Conservation (phyloP, 2,888 invertebrate species). For the Ochropleura leucogaster region DNA sequence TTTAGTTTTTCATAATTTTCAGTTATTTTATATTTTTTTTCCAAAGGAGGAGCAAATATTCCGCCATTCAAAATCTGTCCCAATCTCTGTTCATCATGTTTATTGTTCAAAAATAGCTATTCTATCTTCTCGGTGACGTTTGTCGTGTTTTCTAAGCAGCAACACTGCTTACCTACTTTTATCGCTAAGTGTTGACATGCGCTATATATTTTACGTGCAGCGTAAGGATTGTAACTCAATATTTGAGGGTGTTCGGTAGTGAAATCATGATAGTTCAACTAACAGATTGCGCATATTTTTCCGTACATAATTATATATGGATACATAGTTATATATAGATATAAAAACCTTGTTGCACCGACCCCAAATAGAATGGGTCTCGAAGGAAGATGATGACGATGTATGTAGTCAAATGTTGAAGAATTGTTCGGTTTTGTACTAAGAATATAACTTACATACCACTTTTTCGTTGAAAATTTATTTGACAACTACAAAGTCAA, state of each 20-base stretch:
- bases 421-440: constrained; percentile 8
- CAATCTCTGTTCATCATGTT: neutral
- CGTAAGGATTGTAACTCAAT: constrained; percentile 82
- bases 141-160: neutral
- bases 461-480: neutral
- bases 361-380: no score
- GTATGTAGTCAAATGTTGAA: neutral
- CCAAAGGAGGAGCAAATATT: no score
- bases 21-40: no score
- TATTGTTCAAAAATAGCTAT: no score
- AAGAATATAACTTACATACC: neutral
- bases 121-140: no score
- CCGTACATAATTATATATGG: constrained; percentile 54
- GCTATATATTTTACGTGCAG: constrained; percentile 60
- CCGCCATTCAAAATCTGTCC: neutral
- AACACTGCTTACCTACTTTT: neutral
- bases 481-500: neutral
- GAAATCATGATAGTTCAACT: constrained; percentile 42
- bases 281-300: constrained; percentile 72
- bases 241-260: constrained; percentile 77
- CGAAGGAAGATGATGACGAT: neutral
- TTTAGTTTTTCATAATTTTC: no score
- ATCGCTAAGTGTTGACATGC: constrained; percentile 36
- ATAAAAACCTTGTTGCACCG: no score
- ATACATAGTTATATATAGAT: constrained; percentile 46